phyloP scores from a whole-genome alignment of 1,140 invertebrate genomes.

The Drosophila obscura region DNA sequence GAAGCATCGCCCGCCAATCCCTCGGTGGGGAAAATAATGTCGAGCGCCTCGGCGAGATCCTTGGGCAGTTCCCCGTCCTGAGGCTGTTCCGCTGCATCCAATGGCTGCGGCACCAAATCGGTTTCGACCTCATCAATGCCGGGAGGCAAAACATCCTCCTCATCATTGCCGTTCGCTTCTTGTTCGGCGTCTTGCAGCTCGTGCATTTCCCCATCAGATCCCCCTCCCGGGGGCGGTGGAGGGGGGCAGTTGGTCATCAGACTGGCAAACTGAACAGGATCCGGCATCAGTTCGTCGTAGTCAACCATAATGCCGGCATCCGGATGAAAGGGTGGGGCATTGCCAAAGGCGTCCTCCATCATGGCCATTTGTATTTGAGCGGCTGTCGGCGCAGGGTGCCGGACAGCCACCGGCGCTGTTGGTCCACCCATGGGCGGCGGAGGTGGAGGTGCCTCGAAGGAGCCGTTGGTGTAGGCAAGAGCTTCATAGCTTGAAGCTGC shows the following conservation, averaged over 20 bases:
- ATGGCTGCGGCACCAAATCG: slow-evolving; percentile 65
- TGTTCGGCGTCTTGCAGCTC: slow-evolving; percentile 17
- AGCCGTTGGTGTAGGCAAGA: slow-evolving; percentile 44
- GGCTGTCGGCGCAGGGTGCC: slow-evolving; percentile 69
- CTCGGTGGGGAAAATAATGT: slow-evolving; percentile 88
- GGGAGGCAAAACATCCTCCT: slow-evolving; percentile 72
- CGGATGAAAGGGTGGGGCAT: slow-evolving; percentile 78
- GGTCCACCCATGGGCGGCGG: slow-evolving; percentile 38
- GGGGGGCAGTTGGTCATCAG: slow-evolving; percentile 78
- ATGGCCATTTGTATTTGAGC: slow-evolving; percentile 83
- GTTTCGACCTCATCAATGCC: slow-evolving; percentile 79
- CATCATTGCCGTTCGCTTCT: slow-evolving; percentile 22
- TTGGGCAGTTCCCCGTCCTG: slow-evolving; percentile 84
- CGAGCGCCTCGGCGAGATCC: slow-evolving; percentile 89
- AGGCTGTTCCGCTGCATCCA: slow-evolving; percentile 42
- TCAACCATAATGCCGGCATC: slow-evolving; percentile 82
- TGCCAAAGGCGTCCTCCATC: slow-evolving; percentile 81
- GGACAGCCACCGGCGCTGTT: slow-evolving; percentile 4
- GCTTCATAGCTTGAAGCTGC: slow-evolving; percentile 24
- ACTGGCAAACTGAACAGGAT: slow-evolving; percentile 82
- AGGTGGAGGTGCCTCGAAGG: slow-evolving; percentile 52
- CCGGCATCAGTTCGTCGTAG: slow-evolving; percentile 83
- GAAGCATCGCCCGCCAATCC: slow-evolving; percentile 32
- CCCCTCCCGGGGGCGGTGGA: slow-evolving; percentile 66
- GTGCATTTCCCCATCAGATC: slow-evolving; percentile 26